Evolutionary conservation across 2,113 vertebrate genomes (phyloP).

Genomic region (Varanus salvator): DNA sequence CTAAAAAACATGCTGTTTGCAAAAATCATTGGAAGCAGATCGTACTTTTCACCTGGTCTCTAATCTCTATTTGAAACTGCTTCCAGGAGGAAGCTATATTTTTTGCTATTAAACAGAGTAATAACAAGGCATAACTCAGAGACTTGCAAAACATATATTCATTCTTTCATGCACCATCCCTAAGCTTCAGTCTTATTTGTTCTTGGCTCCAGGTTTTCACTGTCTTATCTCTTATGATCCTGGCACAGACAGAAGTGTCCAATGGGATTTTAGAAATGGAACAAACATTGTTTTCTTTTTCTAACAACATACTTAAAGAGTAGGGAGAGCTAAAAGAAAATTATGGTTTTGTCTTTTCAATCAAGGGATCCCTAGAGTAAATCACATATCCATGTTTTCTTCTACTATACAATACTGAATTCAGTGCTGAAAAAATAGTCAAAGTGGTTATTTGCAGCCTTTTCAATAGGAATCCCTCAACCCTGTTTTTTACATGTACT

Average conservation of each 20-base stretch:
- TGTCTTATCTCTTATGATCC: constrained; percentile 75
- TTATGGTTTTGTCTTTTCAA: constrained; percentile 75
- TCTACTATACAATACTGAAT: constrained; percentile 56
- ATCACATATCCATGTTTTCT: constrained; percentile 41
- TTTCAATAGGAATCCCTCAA: not conserved
- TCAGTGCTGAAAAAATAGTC: constrained; percentile 58
- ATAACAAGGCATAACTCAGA: constrained; percentile 49
- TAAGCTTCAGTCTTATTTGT: constrained; percentile 58
- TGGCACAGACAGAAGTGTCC: constrained; percentile 63
- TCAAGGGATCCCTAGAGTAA: constrained; percentile 64
- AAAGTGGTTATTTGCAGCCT: constrained; percentile 29
- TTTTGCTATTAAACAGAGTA: constrained; percentile 55
- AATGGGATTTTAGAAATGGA: constrained; percentile 63
- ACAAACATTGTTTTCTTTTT: constrained; percentile 23
- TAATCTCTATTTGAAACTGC: constrained; percentile 24
- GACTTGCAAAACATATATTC: constrained; percentile 58
- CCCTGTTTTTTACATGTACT: constrained; percentile 41
- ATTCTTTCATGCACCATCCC: constrained; percentile 43
- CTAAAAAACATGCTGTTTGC: not conserved
- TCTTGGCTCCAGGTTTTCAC: constrained; percentile 64
- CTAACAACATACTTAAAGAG: constrained; percentile 67
- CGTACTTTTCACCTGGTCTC: constrained; percentile 65
- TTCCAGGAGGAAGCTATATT: constrained; percentile 67
- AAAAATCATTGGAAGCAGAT: constrained; percentile 39
- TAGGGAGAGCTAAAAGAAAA: constrained; percentile 74